Percentiles rank a stretch among this genome's conserved stretches.
Conservation (phyloP, 2,113 vertebrate genomes). For the Gulo gulo region DNA sequence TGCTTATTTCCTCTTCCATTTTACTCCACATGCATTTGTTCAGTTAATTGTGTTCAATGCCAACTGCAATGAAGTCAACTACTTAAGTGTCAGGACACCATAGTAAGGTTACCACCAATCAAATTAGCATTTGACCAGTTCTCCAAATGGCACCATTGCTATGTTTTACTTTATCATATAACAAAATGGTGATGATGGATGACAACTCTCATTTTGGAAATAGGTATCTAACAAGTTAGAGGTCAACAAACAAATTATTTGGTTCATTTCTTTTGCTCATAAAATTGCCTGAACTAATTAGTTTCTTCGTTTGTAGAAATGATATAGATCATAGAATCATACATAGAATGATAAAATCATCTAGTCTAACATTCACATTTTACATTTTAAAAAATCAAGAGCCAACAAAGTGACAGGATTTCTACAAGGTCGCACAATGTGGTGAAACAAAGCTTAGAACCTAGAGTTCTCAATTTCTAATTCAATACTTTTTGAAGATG, state of each 20-base stretch:
- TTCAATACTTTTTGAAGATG: not conserved
- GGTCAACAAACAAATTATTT: conserved; percentile 46
- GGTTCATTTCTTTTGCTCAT: not conserved
- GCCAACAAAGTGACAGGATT: not conserved
- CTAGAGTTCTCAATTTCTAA: not conserved
- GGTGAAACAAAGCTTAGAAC: not conserved
- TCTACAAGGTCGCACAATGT: not conserved
- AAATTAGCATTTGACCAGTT: not conserved
- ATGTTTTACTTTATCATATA: not conserved
- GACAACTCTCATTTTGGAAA: conserved; percentile 12
- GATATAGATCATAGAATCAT: not conserved
- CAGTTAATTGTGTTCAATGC: not conserved
- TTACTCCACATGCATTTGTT: not conserved
- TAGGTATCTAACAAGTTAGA: not conserved
- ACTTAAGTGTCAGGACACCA: not conserved
- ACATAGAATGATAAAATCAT: not conserved
- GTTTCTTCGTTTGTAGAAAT: not conserved
- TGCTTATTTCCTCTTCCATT: not conserved
- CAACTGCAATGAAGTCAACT: not conserved
- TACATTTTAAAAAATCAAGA: not conserved
- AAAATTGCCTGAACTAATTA: conserved; percentile 43
- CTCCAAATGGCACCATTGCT: not conserved
- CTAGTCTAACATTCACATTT: not conserved
- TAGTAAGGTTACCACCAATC: not conserved
- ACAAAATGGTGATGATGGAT: not conserved